Base-by-base conservation (phyloP, 1,140 invertebrate species). In the Listronotus bonariensis region DNA sequence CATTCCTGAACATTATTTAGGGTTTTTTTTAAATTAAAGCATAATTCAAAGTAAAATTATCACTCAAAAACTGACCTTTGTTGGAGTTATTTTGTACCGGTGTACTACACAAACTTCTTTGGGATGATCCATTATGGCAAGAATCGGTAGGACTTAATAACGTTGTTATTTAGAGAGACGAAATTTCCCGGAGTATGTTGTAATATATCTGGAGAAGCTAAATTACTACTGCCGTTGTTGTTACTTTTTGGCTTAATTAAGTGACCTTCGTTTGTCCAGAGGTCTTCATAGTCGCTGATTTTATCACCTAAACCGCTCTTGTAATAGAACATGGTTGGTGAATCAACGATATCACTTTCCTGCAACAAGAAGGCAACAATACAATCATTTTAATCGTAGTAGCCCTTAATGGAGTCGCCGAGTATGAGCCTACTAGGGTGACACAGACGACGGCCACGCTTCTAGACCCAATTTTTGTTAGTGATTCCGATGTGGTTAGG, bases 261-360 rank as follows among this genome's bases (percentile, higher is more conserved):
- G 82, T 72, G 26, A 75, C 84, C 75, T 80, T 92, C 87, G 45
- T 86, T 88, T 38, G 86, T 87, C 94, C 94, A 97, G 65, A 97
- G 89, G 76, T 97, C 95, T 80, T 97, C 94, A 77, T 97, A 97
- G 80, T 97, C 95, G 61, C 92, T 95, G 18, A 93, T 88, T 81
- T 96, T 96, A 76, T 97, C 94, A 45, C 90, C 89, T 7, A 95
- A 81, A 6, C 90, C 92, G 76, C 92, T 95, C 62, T 89, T 84
- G 72, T 92, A 94, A 76, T 95, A 96, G 12, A 68, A 61, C 58
- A 88, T 81, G 58, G 85, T 84, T n/a, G 88, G 87, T 18, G 90
- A 92, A 75, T 93, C 91, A 42, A 93, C 78, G 51, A 93, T 92
- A 76, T 93, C 91, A 7, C 90, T 92, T 73, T 93, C 91, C 78